These are phyloP conservation scores for Ficedula albicollis DNA, from an alignment of 2,797 vertebrate genomes.

Conservation along the genomic window DNA sequence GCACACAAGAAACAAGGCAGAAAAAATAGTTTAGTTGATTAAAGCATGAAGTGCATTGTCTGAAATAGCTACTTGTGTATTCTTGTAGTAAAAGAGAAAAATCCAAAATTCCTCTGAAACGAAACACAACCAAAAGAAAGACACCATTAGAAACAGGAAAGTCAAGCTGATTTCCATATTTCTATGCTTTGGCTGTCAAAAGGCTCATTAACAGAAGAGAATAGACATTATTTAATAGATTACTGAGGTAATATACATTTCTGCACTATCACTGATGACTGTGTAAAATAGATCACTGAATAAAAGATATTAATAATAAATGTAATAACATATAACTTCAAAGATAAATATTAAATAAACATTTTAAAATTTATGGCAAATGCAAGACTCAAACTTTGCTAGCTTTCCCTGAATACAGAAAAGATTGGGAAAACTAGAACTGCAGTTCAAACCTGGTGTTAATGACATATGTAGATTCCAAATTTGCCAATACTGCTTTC, in stretches of 20 bases:
- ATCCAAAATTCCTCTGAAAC: slow-evolving; percentile 61
- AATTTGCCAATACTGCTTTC: background rate
- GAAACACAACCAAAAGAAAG: slow-evolving; percentile 26
- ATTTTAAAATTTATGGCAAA: background rate
- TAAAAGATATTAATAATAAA: background rate
- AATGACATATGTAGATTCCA: background rate
- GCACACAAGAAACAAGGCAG: background rate
- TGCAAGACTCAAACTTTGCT: background rate
- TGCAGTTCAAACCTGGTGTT: background rate
- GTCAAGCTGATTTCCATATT: background rate
- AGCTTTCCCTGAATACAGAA: background rate
- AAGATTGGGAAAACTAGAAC: background rate
- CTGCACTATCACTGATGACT: background rate
- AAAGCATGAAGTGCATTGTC: background rate
- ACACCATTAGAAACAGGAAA: background rate
- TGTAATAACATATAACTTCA: background rate
- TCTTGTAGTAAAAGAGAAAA: slow-evolving; percentile 61
- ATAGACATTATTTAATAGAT: background rate
- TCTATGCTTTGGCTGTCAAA: background rate
- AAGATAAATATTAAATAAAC: background rate
- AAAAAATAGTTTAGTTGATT: slow-evolving; percentile 40
- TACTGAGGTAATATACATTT: background rate
- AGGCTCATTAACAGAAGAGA: background rate
- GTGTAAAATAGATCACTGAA: background rate
- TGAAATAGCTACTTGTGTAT: slow-evolving; percentile 55